Evolutionary conservation across 2,888 invertebrate species (phyloP).

Genomic region (Arctia plantaginis): DNA sequence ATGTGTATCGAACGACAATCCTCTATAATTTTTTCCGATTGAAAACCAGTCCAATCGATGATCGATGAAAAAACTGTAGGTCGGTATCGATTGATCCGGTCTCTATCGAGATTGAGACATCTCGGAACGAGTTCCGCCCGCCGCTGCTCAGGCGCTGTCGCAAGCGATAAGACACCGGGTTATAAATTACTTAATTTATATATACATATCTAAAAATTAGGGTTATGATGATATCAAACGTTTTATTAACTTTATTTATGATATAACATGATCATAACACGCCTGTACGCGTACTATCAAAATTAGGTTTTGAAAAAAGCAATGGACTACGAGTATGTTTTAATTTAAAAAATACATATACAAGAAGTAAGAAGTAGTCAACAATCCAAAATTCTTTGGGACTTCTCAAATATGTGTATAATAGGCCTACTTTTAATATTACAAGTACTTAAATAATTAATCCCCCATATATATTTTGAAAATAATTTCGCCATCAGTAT

Average conservation of each 20-base stretch:
- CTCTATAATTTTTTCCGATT: conserved; percentile 67
- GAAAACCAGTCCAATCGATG: conserved; percentile 78
- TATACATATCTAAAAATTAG: neutral
- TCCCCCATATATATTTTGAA: no score
- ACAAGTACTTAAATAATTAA: no score
- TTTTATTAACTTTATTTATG: neutral
- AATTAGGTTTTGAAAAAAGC: neutral
- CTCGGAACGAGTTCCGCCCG: conserved; percentile 78
- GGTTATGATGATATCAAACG: conserved; percentile 1
- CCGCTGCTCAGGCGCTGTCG: conserved; percentile 60
- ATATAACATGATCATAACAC: neutral
- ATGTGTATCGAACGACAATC: conserved; percentile 48
- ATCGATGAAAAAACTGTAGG: conserved; percentile 78
- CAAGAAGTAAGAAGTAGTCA: neutral
- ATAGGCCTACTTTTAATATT: no score
- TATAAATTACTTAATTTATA: conserved; percentile 47
- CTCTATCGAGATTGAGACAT: conserved; percentile 84
- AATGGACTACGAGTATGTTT: neutral
- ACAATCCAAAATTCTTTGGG: neutral
- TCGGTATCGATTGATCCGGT: conserved; percentile 82
- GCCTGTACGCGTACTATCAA: neutral
- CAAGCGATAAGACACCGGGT: conserved; percentile 54
- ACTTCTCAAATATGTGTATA: no score
- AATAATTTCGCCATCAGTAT: no score
- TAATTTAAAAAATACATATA: neutral